phyloP scores from a whole-genome alignment of 2,888 invertebrate genomes.

The Elegia similella region DNA sequence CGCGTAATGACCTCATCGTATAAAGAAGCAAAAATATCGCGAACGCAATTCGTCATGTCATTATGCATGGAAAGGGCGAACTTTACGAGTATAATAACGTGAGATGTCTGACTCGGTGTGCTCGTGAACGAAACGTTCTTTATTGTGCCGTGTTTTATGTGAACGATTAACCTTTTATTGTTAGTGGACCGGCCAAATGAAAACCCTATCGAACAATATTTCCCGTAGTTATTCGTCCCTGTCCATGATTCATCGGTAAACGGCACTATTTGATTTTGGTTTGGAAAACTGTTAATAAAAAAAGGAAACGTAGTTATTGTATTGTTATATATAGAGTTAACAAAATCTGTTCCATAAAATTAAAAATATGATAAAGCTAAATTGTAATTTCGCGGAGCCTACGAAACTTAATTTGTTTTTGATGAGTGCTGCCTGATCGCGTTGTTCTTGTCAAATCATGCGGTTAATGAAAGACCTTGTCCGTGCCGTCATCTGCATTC shows the following conservation, averaged over 20 bases:
- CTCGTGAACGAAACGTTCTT: slow-evolving; percentile 74
- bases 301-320: background rate
- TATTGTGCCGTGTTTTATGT: slow-evolving; percentile 78
- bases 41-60: slow-evolving; percentile 80
- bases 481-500: slow-evolving; percentile 4
- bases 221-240: background rate
- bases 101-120: slow-evolving; percentile 76
- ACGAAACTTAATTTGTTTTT: slow-evolving; percentile 70
- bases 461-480: slow-evolving; percentile 64
- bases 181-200: slow-evolving; percentile 60
- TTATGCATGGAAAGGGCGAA: slow-evolving; percentile 80
- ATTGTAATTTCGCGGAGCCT: slow-evolving; percentile 45
- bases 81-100: slow-evolving; percentile 80
- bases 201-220: slow-evolving; percentile 43
- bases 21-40: slow-evolving; percentile 78
- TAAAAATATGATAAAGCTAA: slow-evolving; percentile 42
- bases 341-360: background rate
- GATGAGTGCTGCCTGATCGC: slow-evolving; percentile 61
- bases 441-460: slow-evolving; percentile 72
- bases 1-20: slow-evolving; percentile 71
- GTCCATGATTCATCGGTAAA: slow-evolving; percentile 17
- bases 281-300: background rate
- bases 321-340: background rate
- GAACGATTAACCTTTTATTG: slow-evolving; percentile 80
- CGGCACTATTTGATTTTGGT: slow-evolving; percentile 19